Evolutionary conservation across 1,140 invertebrate genomes (phyloP).

Genomic region (Drosophila lowei): DNA sequence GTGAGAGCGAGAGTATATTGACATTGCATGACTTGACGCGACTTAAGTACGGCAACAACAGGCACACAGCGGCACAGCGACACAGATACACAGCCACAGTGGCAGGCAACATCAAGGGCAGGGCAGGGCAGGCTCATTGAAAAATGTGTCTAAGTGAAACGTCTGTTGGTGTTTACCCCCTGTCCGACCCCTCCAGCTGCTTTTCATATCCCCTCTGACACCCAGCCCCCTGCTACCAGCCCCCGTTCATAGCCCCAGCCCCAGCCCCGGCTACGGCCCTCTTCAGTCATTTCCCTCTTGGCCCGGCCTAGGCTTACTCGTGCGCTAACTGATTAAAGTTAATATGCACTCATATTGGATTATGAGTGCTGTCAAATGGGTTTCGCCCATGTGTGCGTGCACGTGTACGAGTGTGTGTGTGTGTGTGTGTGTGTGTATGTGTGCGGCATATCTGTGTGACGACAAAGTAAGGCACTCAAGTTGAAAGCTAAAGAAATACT

Average conservation of each 20-base stretch:
- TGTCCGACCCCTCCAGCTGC: not conserved
- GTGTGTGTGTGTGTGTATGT: conserved; percentile 8
- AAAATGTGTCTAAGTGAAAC: conserved; percentile 70
- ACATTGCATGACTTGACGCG: conserved; percentile 57
- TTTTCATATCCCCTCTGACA: too few relatives aligned
- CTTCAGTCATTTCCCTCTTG: too few relatives aligned
- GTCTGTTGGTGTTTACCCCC: conserved; percentile 46
- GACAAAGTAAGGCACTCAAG: conserved; percentile 66
- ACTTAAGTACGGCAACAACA: conserved; percentile 50
- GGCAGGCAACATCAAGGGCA: conserved; percentile 5
- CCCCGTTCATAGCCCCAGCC: not conserved
- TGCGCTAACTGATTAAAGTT: conserved; percentile 76
- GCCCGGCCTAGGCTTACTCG: conserved; percentile 35
- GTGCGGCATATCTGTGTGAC: conserved; percentile 43
- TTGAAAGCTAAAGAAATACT: conserved; percentile 60
- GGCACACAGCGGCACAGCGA: conserved; percentile 5
- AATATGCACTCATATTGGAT: conserved; percentile 72
- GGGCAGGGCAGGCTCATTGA: conserved; percentile 35
- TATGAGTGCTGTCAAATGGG: conserved; percentile 62
- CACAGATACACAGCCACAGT: not conserved
- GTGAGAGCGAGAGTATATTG: conserved; percentile 36
- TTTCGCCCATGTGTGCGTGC: conserved; percentile 4
- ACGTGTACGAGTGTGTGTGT: conserved; percentile 1
- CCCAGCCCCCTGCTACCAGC: not conserved
- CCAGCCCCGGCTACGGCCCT: not conserved